These are phyloP conservation scores for Manis javanica DNA, from an alignment of 2,797 vertebrate species.

Conservation along the genomic window DNA sequence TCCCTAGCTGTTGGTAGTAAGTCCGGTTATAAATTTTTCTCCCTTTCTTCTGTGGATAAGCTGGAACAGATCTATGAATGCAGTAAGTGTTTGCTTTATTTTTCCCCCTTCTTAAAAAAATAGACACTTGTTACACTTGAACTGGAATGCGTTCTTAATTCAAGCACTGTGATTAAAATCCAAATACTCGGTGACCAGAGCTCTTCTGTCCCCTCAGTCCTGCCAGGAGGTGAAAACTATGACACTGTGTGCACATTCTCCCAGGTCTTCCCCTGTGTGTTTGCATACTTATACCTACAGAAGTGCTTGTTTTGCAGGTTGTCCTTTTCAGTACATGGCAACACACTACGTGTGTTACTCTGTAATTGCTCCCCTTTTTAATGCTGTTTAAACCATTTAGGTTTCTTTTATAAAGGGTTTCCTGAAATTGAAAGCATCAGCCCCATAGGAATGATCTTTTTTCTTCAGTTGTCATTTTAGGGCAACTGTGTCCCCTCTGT, in stretches of 20 bases:
- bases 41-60: slow-evolving; percentile 98
- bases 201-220: not conserved
- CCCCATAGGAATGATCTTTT: not conserved
- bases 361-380: not conserved
- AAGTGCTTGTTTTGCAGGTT: not conserved
- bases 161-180: not conserved
- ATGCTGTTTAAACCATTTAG: not conserved
- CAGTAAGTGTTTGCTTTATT: slow-evolving; percentile 92
- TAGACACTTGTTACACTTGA: not conserved
- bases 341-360: not conserved
- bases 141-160: slow-evolving; percentile 10
- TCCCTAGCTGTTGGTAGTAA: slow-evolving; percentile 99
- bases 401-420: slow-evolving; percentile 11
- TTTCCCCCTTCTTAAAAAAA: slow-evolving; percentile 14
- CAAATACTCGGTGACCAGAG: not conserved
- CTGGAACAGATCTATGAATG: slow-evolving; percentile 99
- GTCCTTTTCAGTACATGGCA: not conserved
- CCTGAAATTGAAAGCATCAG: not conserved
- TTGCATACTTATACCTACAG: not conserved
- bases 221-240: not conserved
- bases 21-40: slow-evolving; percentile 99
- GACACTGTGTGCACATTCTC: not conserved
- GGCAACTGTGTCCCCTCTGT: accelerated
- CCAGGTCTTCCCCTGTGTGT: not conserved
- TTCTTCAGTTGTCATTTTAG: not conserved